phyloP scores from a whole-genome alignment of 2,888 invertebrate species.

The Drosophila rellima region DNA sequence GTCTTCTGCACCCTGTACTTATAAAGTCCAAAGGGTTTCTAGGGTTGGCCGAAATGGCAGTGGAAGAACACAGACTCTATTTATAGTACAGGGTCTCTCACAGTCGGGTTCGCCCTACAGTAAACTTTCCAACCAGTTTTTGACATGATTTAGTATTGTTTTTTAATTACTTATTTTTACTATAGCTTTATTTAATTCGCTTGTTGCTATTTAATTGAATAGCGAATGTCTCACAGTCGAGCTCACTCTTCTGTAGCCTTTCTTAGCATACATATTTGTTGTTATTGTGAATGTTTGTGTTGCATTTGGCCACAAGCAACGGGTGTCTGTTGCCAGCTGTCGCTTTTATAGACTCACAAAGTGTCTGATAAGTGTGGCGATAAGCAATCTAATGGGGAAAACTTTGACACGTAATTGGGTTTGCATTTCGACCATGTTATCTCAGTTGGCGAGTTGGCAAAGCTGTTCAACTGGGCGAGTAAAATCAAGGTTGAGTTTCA shows the following conservation, averaged over 20 bases:
- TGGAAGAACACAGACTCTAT: too few species aligned
- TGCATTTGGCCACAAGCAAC: slow-evolving; percentile 14
- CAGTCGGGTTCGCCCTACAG: neutral
- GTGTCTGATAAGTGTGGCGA: slow-evolving; percentile 44
- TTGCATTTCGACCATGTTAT: slow-evolving; percentile 47
- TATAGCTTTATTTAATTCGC: neutral
- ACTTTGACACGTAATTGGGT: slow-evolving; percentile 54
- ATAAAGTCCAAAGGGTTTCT: too few species aligned
- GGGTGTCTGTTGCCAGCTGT: slow-evolving; percentile 32
- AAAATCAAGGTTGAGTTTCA: slow-evolving; percentile 30
- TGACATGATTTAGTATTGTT: neutral
- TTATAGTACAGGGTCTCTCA: neutral
- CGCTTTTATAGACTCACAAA: slow-evolving; percentile 17
- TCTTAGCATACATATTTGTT: neutral
- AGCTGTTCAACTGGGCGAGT: neutral
- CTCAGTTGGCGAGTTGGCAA: slow-evolving; percentile 29
- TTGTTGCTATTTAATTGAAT: too few species aligned
- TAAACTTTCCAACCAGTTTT: neutral
- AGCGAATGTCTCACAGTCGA: neutral
- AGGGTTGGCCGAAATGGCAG: neutral
- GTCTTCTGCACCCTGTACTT: neutral
- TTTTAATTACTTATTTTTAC: neutral
- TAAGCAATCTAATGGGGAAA: slow-evolving; percentile 52
- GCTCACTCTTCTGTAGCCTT: neutral
- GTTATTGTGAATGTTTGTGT: neutral